Evolutionary conservation across 2,888 invertebrate genomes (phyloP), one percentile per base, ranked within the genome.

Genomic region (Brassicogethes aeneus): DNA sequence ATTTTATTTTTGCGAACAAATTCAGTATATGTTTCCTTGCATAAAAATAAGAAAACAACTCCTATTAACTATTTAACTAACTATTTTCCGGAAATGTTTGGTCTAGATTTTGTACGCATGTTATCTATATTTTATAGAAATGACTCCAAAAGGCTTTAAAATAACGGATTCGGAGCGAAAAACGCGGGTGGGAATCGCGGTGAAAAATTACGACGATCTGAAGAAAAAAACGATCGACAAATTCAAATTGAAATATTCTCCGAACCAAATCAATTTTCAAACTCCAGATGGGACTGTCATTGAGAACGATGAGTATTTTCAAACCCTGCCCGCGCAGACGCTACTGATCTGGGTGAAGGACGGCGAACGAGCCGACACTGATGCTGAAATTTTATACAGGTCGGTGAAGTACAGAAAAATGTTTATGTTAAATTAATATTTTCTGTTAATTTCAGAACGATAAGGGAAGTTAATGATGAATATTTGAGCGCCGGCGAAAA

Each of bases 231-330:
- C 82, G 23, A 75, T 79, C 53, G 71, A 69, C 53, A 85, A 85
- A 43, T 68, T 68, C 52, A 68, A 67, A 46, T 46, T 68, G 37
- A 56, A 64, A 42, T 45, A 59, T 17, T 44, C 50, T 1, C 58
- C 64, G 7, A 48, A 46, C 1, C 56, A 63, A 29, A 57, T 65
- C 31, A 47, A 56, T 36, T 65, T 69, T 48, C 69, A 69, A 50
- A 64, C 63, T 3, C 61, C 65, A 2, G 85, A 86, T 65, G 85
- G 85, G 37, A 82, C 82, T 17, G 70, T 76, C 51, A 76, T 86
- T 13, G 77, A 80, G 34, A 84, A 81, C 53, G 83, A 89, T 51
- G 85, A 84, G 17, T 90, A 88, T 62, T 80, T 89, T 54, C 67
- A 71, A 46, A 84, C 83, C 1, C 59, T 90, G 39, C 79, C 83